These are phyloP conservation scores for Sarcophaga rosellei DNA, from an alignment of 2,888 invertebrate species.

Conservation along the genomic window DNA sequence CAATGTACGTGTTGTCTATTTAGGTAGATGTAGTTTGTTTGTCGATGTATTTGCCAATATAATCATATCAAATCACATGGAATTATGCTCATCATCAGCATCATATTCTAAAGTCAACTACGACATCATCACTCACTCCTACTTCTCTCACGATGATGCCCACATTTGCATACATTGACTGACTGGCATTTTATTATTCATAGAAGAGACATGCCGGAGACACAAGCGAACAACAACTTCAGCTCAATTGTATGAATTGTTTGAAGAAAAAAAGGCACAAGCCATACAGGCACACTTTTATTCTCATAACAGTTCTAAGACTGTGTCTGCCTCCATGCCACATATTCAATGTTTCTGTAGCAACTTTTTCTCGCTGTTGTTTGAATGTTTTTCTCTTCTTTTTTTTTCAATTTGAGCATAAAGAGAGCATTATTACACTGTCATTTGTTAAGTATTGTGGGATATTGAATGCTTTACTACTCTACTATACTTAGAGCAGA, in stretches of 20 bases:
- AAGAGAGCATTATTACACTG: conserved; percentile 19
- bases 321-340: too few relatives aligned
- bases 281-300: too few relatives aligned
- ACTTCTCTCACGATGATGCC: not conserved
- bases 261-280: not conserved
- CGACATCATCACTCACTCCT: not conserved
- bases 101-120: conserved; percentile 24
- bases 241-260: not conserved
- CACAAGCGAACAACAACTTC: not conserved
- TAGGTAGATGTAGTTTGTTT: not conserved
- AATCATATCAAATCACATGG: conserved; percentile 60
- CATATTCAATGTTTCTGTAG: too few relatives aligned
- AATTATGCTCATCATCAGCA: conserved; percentile 54
- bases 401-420: too few relatives aligned
- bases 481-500: too few relatives aligned
- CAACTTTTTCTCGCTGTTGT: too few relatives aligned
- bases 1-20: not conserved
- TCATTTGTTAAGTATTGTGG: conserved; percentile 34
- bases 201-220: conserved; percentile 23
- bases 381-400: too few relatives aligned
- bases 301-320: too few relatives aligned
- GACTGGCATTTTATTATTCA: conserved; percentile 39
- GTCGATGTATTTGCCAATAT: conserved; percentile 9
- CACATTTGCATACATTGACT: conserved; percentile 34
- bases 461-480: too few relatives aligned